A percentile compares a stretch with the other conserved stretches of the same genome.
These are phyloP conservation scores for Sialia sialis DNA, from an alignment of 2,113 vertebrate species.

Conservation along the genomic window DNA sequence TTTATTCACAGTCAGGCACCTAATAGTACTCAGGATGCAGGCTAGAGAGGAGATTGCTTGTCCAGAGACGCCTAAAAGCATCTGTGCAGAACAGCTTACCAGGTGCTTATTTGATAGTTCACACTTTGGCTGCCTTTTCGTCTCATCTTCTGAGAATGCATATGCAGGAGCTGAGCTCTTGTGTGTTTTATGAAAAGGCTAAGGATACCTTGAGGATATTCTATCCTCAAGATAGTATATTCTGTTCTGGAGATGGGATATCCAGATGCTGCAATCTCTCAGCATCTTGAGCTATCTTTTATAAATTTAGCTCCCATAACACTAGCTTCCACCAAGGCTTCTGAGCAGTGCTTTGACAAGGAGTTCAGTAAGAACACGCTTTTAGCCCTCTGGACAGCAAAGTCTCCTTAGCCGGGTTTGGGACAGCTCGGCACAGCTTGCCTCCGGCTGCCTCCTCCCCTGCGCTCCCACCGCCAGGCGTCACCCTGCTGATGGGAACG, in stretches of 20 bases:
- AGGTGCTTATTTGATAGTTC: background rate
- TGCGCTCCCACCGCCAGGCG: background rate
- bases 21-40: background rate
- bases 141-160: background rate
- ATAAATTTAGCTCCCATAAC: background rate
- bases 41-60: background rate
- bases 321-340: background rate
- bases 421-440: rapidly evolving
- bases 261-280: background rate
- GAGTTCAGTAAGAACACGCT: background rate
- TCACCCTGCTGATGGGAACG: background rate
- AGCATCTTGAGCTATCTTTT: background rate
- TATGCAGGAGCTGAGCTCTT: background rate
- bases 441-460: background rate
- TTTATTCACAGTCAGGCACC: background rate
- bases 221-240: background rate
- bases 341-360: background rate
- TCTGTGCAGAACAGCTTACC: background rate
- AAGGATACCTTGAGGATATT: background rate
- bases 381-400: background rate
- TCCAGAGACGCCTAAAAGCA: background rate
- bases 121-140: background rate
- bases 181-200: background rate
- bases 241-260: background rate
- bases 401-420: rapidly evolving